Evolutionary conservation across 2,797 vertebrate species (phyloP).

Genomic region (Poeciliopsis infans): DNA sequence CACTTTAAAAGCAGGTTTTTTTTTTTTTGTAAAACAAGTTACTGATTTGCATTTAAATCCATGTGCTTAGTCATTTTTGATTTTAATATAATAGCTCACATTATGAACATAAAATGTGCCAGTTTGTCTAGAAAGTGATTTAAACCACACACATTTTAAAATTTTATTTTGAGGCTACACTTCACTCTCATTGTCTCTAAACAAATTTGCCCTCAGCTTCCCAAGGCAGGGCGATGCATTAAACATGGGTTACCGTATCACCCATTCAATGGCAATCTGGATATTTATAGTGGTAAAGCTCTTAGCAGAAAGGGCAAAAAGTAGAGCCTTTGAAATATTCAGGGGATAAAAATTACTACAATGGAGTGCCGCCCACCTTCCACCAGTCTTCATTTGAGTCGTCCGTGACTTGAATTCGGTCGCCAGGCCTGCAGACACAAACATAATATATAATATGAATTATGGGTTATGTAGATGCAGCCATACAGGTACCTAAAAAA

Average conservation of each 20-base stretch:
- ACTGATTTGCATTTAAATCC: background rate
- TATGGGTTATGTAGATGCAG: too few species aligned
- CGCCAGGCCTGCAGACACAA: constrained; percentile 82
- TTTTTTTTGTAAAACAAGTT: background rate
- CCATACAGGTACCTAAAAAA: too few species aligned
- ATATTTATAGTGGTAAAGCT: constrained; percentile 10
- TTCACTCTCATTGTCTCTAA: constrained; percentile 18
- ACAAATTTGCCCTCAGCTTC: constrained; percentile 12
- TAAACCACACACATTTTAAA: background rate
- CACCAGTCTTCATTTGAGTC: constrained; percentile 94
- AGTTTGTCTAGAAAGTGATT: background rate
- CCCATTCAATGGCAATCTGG: constrained; percentile 11
- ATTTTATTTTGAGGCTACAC: background rate
- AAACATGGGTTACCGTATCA: background rate
- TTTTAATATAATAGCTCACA: background rate
- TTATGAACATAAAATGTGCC: background rate
- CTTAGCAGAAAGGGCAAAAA: constrained; percentile 15
- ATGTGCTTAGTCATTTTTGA: background rate
- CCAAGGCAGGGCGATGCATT: background rate
- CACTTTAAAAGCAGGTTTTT: background rate
- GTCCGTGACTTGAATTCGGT: constrained; percentile 88
- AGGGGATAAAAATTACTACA: background rate
- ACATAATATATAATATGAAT: background rate
- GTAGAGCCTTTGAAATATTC: background rate
- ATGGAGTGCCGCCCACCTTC: constrained; percentile 81